Conservation (phyloP, 2,797 vertebrate genomes). For the Hoplostethus atlanticus region DNA sequence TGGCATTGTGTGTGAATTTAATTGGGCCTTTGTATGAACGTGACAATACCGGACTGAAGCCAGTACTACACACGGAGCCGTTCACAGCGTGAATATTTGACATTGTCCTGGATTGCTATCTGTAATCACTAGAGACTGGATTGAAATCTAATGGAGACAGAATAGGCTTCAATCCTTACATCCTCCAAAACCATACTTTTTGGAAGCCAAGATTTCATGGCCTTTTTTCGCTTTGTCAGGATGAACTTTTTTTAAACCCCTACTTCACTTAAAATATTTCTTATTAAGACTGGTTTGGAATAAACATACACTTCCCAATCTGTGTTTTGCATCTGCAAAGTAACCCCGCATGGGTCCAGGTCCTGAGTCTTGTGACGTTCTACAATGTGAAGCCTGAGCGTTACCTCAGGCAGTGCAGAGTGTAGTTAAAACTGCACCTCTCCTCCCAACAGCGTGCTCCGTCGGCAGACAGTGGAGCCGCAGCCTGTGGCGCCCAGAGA, state of each 20-base stretch:
- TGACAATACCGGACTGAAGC: constrained; percentile 85
- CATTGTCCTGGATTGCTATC: constrained; percentile 78
- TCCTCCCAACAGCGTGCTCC: constrained; percentile 84
- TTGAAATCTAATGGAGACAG: constrained; percentile 59
- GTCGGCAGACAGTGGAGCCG: constrained; percentile 74
- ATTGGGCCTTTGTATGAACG: constrained; percentile 82
- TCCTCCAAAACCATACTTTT: constrained; percentile 65
- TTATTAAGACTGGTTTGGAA: constrained; percentile 62
- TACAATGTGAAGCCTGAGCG: constrained; percentile 82
- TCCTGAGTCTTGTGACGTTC: constrained; percentile 85
- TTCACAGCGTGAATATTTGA: constrained; percentile 68
- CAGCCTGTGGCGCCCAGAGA: constrained; percentile 67
- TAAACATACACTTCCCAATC: constrained; percentile 53
- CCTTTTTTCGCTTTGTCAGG: constrained; percentile 62
- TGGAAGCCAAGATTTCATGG: constrained; percentile 60
- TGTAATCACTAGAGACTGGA: constrained; percentile 63
- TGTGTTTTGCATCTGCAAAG: constrained; percentile 69
- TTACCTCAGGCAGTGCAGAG: constrained; percentile 77
- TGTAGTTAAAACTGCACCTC: constrained; percentile 85
- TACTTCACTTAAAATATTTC: constrained; percentile 53
- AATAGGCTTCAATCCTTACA: constrained; percentile 53
- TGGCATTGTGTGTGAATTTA: constrained; percentile 67
- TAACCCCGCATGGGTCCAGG: constrained; percentile 67
- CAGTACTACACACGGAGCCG: constrained; percentile 63
- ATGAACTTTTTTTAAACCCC: constrained; percentile 54